phyloP scores from a whole-genome alignment of 1,140 invertebrate genomes.

The Drosophila lacteicornis region DNA sequence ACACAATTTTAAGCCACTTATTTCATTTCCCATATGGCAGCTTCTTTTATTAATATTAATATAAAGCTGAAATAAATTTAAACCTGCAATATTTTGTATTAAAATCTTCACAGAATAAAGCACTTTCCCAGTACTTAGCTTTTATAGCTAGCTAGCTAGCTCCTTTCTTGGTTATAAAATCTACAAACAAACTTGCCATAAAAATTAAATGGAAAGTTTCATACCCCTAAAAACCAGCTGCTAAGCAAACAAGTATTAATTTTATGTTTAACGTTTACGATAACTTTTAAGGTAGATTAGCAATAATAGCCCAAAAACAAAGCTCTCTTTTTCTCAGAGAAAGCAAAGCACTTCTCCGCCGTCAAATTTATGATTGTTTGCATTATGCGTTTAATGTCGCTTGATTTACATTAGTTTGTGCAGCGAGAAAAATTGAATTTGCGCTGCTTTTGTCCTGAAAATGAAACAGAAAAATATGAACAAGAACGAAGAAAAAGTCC shows the following conservation, averaged over 20 bases:
- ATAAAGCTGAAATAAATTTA: background rate
- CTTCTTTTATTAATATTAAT: background rate
- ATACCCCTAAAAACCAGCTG: conserved; percentile 30
- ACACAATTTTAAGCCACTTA: too few species aligned
- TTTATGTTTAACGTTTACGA: conserved; percentile 36
- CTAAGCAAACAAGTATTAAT: conserved; percentile 57
- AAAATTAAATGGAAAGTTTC: conserved; percentile 7
- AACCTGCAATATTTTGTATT: background rate
- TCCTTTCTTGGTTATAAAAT: background rate
- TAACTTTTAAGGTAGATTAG: conserved; percentile 17
- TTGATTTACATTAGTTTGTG: conserved; percentile 76
- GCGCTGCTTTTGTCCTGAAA: conserved; percentile 15
- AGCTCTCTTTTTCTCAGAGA: background rate
- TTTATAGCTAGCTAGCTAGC: too few species aligned
- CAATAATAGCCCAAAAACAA: conserved; percentile 5
- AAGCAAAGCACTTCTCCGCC: conserved; percentile 2
- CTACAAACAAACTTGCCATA: background rate
- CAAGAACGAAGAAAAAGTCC: conserved; percentile 12
- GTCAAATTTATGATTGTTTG: conserved; percentile 68
- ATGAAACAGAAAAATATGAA: conserved; percentile 16
- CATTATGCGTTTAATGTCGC: conserved; percentile 72
- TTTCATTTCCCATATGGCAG: too few species aligned
- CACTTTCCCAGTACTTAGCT: too few species aligned
- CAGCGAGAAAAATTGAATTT: conserved; percentile 50
- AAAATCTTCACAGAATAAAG: background rate